Conservation (phyloP, 2,888 invertebrate species). For the Tenthredo mesomela region DNA sequence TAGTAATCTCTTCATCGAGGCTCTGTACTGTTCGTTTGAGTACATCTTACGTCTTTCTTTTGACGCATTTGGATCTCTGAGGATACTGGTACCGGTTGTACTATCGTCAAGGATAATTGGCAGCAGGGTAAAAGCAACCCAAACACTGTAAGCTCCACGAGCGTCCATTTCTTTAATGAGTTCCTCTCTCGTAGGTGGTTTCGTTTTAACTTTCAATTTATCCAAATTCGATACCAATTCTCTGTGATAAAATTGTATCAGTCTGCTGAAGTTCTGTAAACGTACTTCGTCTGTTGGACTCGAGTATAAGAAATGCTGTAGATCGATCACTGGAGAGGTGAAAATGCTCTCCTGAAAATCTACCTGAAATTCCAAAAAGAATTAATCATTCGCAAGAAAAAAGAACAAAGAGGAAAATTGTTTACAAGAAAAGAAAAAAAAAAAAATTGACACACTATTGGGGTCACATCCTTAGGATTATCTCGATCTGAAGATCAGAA, state of each 20-base stretch:
- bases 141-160: conserved; percentile 44
- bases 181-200: conserved; percentile 50
- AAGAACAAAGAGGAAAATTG: too few species aligned
- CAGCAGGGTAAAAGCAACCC: conserved; percentile 44
- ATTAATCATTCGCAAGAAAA: background rate
- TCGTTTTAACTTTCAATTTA: conserved; percentile 24
- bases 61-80: background rate
- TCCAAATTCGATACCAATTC: conserved; percentile 20
- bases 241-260: conserved; percentile 43
- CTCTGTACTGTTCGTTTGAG: conserved; percentile 44
- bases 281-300: conserved; percentile 51
- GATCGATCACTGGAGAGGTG: conserved; percentile 49
- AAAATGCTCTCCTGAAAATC: conserved; percentile 40
- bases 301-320: conserved; percentile 52
- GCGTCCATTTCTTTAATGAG: conserved; percentile 39
- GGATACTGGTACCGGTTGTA: background rate
- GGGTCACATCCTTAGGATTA: too few species aligned
- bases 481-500: too few species aligned
- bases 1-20: conserved; percentile 42
- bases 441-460: too few species aligned
- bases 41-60: conserved; percentile 27
- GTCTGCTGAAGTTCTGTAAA: conserved; percentile 34
- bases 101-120: conserved; percentile 35
- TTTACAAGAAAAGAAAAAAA: background rate
- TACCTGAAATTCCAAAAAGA: conserved; percentile 29